A percentile compares a stretch with the other conserved stretches of the same genome.
These are phyloP conservation scores for Raillietiella orientalis DNA, from an alignment of 2,888 invertebrate genomes.

Conservation along the genomic window DNA sequence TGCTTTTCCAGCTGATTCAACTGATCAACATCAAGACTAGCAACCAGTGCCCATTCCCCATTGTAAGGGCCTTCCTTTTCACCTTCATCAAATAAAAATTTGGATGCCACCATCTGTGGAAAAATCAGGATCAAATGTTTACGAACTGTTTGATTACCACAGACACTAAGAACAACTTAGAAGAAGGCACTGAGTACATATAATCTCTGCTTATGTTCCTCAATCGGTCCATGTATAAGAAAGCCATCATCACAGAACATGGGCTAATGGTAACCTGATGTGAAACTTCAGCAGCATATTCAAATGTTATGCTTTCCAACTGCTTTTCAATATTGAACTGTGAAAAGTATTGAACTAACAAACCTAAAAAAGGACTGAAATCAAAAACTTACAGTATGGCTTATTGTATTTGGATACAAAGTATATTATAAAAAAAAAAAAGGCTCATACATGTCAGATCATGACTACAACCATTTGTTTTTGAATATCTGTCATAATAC, in stretches of 20 bases:
- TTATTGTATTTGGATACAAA: background rate
- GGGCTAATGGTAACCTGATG: constrained; percentile 59
- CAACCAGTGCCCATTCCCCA: constrained; percentile 70
- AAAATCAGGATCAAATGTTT: constrained; percentile 1
- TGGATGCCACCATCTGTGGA: constrained; percentile 68
- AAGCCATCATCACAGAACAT: constrained; percentile 63
- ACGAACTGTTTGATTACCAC: constrained; percentile 38
- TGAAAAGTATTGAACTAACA: constrained; percentile 54
- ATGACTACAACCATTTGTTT: constrained; percentile 31
- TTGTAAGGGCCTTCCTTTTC: constrained; percentile 68
- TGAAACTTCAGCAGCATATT: constrained; percentile 38
- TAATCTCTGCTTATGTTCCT: constrained; percentile 39
- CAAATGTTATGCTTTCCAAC: constrained; percentile 36
- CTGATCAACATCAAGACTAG: constrained; percentile 30
- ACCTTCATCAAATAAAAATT: constrained; percentile 74
- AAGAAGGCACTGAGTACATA: constrained; percentile 44
- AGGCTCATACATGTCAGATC: constrained; percentile 49
- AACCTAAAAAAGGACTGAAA: constrained; percentile 20
- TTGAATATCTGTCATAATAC: constrained; percentile 46
- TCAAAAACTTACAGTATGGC: constrained; percentile 3
- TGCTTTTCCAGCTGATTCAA: constrained; percentile 54
- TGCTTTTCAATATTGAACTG: constrained; percentile 37
- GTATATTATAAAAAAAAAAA: constrained; percentile 6
- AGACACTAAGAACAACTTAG: constrained; percentile 75
- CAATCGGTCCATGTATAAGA: constrained; percentile 71